Evolutionary conservation across 2,113 vertebrate genomes (phyloP).

Genomic region (Pristiophorus japonicus): DNA sequence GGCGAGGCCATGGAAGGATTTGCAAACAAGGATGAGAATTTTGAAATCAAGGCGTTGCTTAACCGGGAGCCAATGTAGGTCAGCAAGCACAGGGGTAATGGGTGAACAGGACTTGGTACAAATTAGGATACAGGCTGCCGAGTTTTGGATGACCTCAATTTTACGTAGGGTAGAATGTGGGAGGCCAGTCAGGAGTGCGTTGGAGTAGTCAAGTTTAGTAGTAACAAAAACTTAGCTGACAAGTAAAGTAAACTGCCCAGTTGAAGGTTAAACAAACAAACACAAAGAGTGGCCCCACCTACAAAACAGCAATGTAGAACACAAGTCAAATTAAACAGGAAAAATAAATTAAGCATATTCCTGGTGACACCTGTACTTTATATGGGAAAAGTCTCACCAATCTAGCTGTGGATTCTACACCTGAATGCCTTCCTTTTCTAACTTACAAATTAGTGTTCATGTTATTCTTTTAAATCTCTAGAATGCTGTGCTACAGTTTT

Average conservation of each 20-base stretch:
- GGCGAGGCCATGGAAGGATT: no score
- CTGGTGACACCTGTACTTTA: not conserved
- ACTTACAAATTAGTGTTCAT: not conserved
- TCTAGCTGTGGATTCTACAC: not conserved
- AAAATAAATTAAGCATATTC: not conserved
- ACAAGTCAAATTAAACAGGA: not conserved
- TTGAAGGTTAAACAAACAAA: conserved; percentile 23
- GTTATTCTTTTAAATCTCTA: not conserved
- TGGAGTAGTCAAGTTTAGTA: no score
- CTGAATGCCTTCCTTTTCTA: not conserved
- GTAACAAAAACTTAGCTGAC: not conserved
- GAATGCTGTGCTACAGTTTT: not conserved
- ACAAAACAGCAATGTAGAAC: not conserved
- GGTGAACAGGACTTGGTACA: no score
- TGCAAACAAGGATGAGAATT: no score
- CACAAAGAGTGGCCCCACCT: not conserved
- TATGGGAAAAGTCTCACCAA: not conserved
- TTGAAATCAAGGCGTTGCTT: no score
- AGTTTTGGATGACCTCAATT: no score
- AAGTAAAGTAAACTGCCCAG: not conserved
- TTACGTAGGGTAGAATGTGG: no score
- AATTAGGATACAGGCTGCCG: no score
- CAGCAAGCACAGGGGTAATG: no score
- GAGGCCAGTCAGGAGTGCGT: no score
- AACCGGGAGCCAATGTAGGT: no score